These are phyloP conservation scores for Syngnathus rostellatus DNA, from an alignment of 2,797 vertebrate genomes.

Conservation along the genomic window DNA sequence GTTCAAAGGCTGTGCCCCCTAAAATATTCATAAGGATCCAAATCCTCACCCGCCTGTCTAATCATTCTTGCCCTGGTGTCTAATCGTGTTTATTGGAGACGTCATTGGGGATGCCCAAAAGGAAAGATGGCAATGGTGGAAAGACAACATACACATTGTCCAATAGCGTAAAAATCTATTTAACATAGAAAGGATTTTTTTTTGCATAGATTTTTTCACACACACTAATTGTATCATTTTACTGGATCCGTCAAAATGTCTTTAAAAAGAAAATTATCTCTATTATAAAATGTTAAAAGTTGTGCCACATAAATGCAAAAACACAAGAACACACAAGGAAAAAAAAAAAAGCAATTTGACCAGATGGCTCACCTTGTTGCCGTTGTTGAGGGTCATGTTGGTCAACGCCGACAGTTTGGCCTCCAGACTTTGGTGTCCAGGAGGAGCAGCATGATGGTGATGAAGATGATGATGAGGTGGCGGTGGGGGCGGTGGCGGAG, in stretches of 20 bases:
- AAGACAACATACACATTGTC: no score
- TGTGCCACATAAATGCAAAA: background rate
- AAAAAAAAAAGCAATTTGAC: background rate
- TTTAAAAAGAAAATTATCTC: background rate
- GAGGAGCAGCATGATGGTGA: conserved; percentile 18
- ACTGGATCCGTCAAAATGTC: background rate
- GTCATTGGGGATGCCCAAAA: conserved; percentile 14
- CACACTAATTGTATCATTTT: no score
- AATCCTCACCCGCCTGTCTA: conserved; percentile 33
- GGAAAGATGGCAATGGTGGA: background rate
- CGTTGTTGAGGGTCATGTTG: conserved; percentile 87
- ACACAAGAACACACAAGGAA: background rate
- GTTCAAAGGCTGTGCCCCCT: conserved; percentile 63
- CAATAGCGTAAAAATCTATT: background rate
- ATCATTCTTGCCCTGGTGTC: background rate
- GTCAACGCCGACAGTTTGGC: conserved; percentile 85
- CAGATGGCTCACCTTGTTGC: conserved; percentile 81
- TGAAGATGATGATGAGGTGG: conserved; percentile 76
- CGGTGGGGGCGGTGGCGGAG: conserved; percentile 79
- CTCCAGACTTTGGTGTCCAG: conserved; percentile 70
- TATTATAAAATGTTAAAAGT: background rate
- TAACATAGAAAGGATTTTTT: background rate
- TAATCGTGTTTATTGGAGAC: conserved; percentile 56
- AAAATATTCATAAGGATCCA: conserved; percentile 63
- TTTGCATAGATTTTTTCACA: no score